Base-by-base conservation (phyloP, 1,140 invertebrate species). In the Drosophila pachea region DNA sequence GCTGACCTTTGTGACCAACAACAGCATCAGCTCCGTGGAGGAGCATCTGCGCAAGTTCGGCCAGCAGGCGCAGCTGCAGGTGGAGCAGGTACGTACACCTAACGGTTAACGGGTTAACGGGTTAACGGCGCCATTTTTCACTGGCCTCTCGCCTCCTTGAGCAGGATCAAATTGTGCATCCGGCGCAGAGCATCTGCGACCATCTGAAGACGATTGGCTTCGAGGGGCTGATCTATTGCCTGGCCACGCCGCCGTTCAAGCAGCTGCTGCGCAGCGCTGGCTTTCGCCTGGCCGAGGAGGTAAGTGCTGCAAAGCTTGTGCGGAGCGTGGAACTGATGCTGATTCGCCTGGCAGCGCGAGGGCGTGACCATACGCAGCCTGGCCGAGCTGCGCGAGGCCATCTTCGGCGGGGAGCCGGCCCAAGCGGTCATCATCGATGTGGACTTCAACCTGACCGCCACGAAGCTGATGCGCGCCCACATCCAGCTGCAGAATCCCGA, bases 1-100 rank as follows among this genome's bases (percentile, higher is more conserved):
- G 62, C 89, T 95, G 0, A 91, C 93, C 59, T 93, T 93, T 66
- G 91, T 95, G 5, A 94, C 94, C 5, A 96, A 96, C 77, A 96
- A 96, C 79, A 92, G 90, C 65, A 83, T 91, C 14, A 62, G 89
- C 33, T 84, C 78, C 0, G 50, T 87, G 45, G 79, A 90, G 14
- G 77, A 89, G 8, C 91, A 91, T 60, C 79, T 87, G 16, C 47
- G 75, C 2, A 86, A 81, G 61, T 77, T 86, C 8, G 48, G 48
- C 4, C 48, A 50, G 4, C 71, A 81, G 47, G 61, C 40, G 1
- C 31, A 66, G 3, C 22, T 76, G 0, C 29, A 50, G 2, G 63
- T 84, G 7, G 31, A 58, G 0, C 61, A 73, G 64, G 78, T 74
- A 16, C 45, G 58, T 36, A 0, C 12, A 42, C 4, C 11, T 22